Conservation (phyloP, 2,797 vertebrate species). For the Hozukius guyotensis region DNA sequence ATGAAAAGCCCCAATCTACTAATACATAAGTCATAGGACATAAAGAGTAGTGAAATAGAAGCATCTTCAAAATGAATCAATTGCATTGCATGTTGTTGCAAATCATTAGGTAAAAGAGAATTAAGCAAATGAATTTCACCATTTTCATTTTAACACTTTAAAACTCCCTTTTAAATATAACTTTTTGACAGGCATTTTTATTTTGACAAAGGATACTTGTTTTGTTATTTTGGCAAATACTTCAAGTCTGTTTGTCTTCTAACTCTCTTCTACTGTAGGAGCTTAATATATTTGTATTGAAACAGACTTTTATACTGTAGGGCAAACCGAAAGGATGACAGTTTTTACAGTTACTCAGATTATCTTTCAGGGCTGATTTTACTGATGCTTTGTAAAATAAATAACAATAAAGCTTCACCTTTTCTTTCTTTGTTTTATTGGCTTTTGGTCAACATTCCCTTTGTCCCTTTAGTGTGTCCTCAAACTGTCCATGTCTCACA, state of each 20-base stretch:
- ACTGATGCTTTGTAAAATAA: slow-evolving; percentile 78
- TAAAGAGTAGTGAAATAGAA: slow-evolving; percentile 2
- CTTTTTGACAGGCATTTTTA: slow-evolving; percentile 28
- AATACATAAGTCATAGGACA: slow-evolving; percentile 32
- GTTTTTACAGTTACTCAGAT: slow-evolving; percentile 70
- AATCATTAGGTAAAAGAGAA: slow-evolving; percentile 11
- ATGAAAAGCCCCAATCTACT: slow-evolving; percentile 46
- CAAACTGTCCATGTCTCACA: slow-evolving; percentile 17
- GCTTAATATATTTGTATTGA: slow-evolving; percentile 75
- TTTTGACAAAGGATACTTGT: slow-evolving; percentile 20
- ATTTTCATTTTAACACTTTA: slow-evolving; percentile 25
- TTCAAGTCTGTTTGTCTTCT: slow-evolving; percentile 61
- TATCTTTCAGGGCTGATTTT: slow-evolving; percentile 76
- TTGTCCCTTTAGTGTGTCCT: slow-evolving; percentile 28
- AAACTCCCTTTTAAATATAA: slow-evolving; percentile 32
- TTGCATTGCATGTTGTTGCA: slow-evolving; percentile 61
- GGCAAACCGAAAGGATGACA: slow-evolving; percentile 49
- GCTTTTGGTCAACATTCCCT: slow-evolving; percentile 35
- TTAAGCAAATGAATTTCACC: slow-evolving; percentile 7
- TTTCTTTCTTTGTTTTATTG: slow-evolving; percentile 56
- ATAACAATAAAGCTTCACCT: slow-evolving; percentile 68
- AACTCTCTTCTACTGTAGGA: slow-evolving; percentile 61
- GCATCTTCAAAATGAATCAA: slow-evolving; percentile 35
- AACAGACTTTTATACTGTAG: slow-evolving; percentile 72
- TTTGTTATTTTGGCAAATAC: slow-evolving; percentile 34